Evolutionary conservation across 2,888 invertebrate genomes (phyloP), one percentile per base, ranked within the genome.

Genomic region (Drosophila melanosoma): DNA sequence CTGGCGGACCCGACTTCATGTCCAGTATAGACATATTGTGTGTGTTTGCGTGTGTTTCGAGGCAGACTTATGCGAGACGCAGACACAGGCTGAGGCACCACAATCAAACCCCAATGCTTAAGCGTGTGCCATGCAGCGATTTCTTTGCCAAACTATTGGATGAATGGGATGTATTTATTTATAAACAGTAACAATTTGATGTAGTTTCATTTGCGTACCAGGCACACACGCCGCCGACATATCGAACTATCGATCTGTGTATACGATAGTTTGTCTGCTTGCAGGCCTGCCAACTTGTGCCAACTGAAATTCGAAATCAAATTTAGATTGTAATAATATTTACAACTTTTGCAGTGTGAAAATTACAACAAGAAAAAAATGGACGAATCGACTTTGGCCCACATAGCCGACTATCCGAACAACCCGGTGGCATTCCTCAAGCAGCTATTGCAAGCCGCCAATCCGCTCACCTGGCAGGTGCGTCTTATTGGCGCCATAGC

Each of bases 1-100:
- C 92, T 73, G 91, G 90, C 74, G 91, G 85, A 61, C 89, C 90
- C 63, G 91, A 81, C 79, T 91, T 90, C 87, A 92, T 91, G 74
- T 93, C 93, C 86, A 93, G 81, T 76, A 93, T 93, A 71, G 93
- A 93, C 76, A 93, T 90, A n/a, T 58, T 78, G 20, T 33, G 17
- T 12, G 53, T 12, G 17, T 26, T 8, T 26, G 48, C 32, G 42
- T 29, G 1, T 49, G 20, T 26, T 23, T 49, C 17, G 32, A n/a
- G 36, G 45, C 49, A 36, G 35, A 53, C 53, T 36, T 20, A 20
- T 29, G 23, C 42, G 7, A 23, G 23, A 49, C 57, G 59, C 48
- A 17, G n/a, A 33, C 57, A 56, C 48, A 23, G 33, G 11, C 58
- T n/a, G 52, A 68, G 42, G 38, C 45, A 38, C 69, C 65, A 57